These are phyloP conservation scores for Rapana venosa DNA, from an alignment of 2,888 invertebrate species.

Conservation along the genomic window DNA sequence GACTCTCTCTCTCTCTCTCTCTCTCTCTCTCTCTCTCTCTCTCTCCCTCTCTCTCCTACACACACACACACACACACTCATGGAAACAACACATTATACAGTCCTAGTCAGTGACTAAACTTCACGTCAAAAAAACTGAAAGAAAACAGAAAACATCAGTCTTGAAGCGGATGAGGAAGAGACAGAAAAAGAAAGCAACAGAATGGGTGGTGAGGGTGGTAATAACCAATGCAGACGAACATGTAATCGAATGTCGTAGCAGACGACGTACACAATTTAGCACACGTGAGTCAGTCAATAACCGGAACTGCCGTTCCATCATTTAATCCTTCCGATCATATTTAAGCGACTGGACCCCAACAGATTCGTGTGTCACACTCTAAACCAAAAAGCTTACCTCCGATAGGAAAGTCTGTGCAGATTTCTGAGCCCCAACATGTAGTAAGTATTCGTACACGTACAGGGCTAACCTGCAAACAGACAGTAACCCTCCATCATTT, in stretches of 20 bases:
- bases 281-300: constrained; percentile 39
- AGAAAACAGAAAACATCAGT: background rate
- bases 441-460: constrained; percentile 99
- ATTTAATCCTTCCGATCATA: background rate
- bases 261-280: constrained; percentile 35
- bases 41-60: too few species aligned
- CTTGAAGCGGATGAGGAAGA: background rate
- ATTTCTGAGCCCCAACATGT: constrained; percentile 99
- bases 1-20: too few species aligned
- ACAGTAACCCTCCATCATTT: constrained; percentile 42
- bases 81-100: too few species aligned
- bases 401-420: constrained; percentile 99
- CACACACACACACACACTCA: too few species aligned
- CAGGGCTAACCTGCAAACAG: constrained; percentile 88
- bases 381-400: constrained; percentile 83
- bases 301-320: constrained; percentile 43
- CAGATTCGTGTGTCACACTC: background rate
- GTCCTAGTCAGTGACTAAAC: too few species aligned
- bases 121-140: too few species aligned
- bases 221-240: background rate
- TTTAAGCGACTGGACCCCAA: background rate
- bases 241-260: background rate
- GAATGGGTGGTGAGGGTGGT: background rate
- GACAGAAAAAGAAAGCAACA: background rate
- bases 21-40: too few species aligned